Evolutionary conservation across 2,797 vertebrate genomes (phyloP), one percentile per base, ranked within the genome.

Genomic region (Phyllotis vaccarum): DNA sequence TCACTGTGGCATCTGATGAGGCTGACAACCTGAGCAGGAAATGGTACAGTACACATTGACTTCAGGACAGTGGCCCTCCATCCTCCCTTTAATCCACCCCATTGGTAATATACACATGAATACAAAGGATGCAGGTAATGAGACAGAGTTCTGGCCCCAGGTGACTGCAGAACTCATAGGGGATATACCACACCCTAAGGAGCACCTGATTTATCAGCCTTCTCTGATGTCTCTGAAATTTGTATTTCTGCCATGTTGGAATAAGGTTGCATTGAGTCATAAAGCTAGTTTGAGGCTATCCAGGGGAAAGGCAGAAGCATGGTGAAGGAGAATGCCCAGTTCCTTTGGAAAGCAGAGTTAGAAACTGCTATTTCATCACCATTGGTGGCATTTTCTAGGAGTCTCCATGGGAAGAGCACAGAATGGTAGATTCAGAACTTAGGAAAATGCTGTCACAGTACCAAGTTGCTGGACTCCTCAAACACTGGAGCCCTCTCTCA

Each of bases 331-430:
- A 34, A 27, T 64, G 14, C 2, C n/a, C 17, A 46, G 31, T 16
- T 88, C 58, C 54, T 66, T 54, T 72, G 37, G 68, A 40, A 78
- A 83, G 24, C 89, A 89, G 49, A 89, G 92, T 54, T 88, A 86
- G 94, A 92, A 68, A 56, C 3, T 64, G 60, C 10, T 60, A 9
- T 60, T 14, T 31, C 52, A 56, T 34, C 37, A 64, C 31, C 29
- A 40, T 46, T 16, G 3, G 6, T 31, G 68, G 24, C 64, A 66
- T 70, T 92, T 79, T 74, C 85, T n/a, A 94, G 56, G 62, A 24
- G 52, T 64, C 27, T 16, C 80, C 80, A 24, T 2, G 37, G 46
- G 58, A 80, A 5, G 22, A 79, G 13, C 64, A 75, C 12, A 66
- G 40, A 87, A 85, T 19, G 70, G 10, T 72, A 56, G 19, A 62